A percentile compares a stretch with the other conserved stretches of the same genome.
Conservation (phyloP, 1,140 invertebrate genomes). For the Temnothorax curvispinosus region DNA sequence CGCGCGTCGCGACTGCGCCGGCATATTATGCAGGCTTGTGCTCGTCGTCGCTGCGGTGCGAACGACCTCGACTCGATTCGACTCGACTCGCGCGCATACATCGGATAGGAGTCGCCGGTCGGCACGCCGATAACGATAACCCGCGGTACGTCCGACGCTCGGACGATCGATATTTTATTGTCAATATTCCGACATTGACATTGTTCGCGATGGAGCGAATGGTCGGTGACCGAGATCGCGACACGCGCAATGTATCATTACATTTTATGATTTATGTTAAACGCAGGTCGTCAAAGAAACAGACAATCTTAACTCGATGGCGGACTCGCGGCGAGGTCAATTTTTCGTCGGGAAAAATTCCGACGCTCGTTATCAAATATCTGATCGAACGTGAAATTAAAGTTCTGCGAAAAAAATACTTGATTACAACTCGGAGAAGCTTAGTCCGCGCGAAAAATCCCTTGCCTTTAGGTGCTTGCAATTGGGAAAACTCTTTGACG, state of each 20-base stretch:
- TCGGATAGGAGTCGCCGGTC: conserved; percentile 1
- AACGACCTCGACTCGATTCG: conserved; percentile 67
- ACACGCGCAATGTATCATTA: not conserved
- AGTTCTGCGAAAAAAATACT: not conserved
- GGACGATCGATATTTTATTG: conserved; percentile 35
- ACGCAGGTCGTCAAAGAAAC: not conserved
- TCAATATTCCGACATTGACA: conserved; percentile 60
- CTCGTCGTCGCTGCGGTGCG: conserved; percentile 60
- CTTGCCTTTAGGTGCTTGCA: not conserved
- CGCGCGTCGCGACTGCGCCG: conserved; percentile 16
- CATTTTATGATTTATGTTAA: conserved; percentile 9
- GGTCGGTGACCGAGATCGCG: conserved; percentile 39
- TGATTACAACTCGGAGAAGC: not conserved
- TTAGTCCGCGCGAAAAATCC: not conserved
- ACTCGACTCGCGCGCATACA: conserved; percentile 18
- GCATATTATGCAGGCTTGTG: conserved; percentile 54
- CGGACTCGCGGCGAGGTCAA: not conserved
- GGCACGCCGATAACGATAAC: conserved; percentile 46
- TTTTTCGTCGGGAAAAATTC: not conserved
- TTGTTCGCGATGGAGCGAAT: conserved; percentile 27
- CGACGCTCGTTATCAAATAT: not conserved
- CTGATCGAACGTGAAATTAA: not conserved
- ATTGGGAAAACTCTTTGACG: not conserved
- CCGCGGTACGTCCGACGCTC: not conserved
- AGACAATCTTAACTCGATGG: not conserved